Base-by-base conservation (phyloP, 2,888 invertebrate genomes). In the Peribatodes rhomboidaria region DNA sequence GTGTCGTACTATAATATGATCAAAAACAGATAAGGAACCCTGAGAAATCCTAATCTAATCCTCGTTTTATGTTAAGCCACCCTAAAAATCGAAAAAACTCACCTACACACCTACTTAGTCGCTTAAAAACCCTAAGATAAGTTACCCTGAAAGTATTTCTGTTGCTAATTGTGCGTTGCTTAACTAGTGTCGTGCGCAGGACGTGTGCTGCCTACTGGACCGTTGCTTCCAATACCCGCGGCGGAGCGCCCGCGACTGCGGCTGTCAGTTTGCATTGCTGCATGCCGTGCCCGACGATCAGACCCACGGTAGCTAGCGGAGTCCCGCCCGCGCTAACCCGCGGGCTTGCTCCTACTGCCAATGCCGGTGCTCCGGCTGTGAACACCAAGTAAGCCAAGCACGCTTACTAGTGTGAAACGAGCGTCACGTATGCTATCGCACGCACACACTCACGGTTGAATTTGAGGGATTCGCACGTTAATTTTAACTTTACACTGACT, bases 181-280 rank as follows among this genome's bases (percentile, higher is more conserved):
- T 84, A 88, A 89, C 81, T 81, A 79, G 83, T 90, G 83, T 89
- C 87, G 88, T 89, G 87, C 93, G 94, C 93, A 95, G 95, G 96
- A 96, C 93, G 96, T 97, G 87, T 97, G 97, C 96, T 97, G 97
- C 90, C 94, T 97, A 78, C 96, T 97, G 95, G 97, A 97, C 93
- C 96, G 96, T 94, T 97, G 97, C 95, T 97, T 97, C 95, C 96
- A 96, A 94, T 96, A 96, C 91, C 96, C 96, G 77, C 95, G 96
- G 81, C 95, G 96, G 87, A 94, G 95, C 88, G 95, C 96, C 76
- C 96, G 97, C 87, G 97, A 97, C 91, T 97, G 97, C 89, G 97
- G 97, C 93, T 97, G 97, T 94, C 97, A 97, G 93, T 97, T 97
- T 94, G 97, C 97, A 83, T 94, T 97, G 85, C 95, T 97, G 85